These are phyloP conservation scores for Trachelus troglodyta DNA, from an alignment of 2,888 invertebrate species.

Conservation along the genomic window DNA sequence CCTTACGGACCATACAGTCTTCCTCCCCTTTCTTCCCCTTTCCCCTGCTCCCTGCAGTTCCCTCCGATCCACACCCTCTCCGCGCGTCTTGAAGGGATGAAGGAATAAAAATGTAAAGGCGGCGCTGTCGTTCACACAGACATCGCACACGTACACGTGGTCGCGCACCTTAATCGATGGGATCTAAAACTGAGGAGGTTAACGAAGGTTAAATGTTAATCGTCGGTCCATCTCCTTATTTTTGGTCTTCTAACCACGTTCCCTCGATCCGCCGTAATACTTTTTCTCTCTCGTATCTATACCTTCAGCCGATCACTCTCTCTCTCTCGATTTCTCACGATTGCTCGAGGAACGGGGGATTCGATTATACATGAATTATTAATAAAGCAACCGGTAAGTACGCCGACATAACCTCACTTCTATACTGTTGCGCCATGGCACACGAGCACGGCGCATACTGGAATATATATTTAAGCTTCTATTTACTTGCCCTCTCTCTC, in stretches of 20 bases:
- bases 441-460: background rate
- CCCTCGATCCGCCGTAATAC: conserved; percentile 7
- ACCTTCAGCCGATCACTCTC: background rate
- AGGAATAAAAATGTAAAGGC: background rate
- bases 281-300: conserved; percentile 5
- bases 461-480: background rate
- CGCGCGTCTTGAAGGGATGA: background rate
- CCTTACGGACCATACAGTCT: conserved; percentile 1
- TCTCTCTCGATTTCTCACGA: background rate
- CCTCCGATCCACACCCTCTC: conserved; percentile 30
- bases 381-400: conserved; percentile 1
- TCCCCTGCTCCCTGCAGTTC: conserved; percentile 28
- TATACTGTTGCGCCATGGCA: background rate
- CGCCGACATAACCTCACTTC: background rate
- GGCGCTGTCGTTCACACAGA: background rate
- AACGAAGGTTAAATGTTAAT: background rate
- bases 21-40: conserved; percentile 20
- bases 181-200: background rate
- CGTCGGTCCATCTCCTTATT: background rate
- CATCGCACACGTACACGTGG: background rate
- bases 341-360: background rate
- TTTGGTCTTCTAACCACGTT: background rate
- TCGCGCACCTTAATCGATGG: background rate
- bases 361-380: conserved; percentile 1
- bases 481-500: background rate